A percentile compares a stretch with the other conserved stretches of the same genome.
Evolutionary conservation across 30 jellyfish, hydroid and myxozoan genomes (phyloP).

Genomic region (Catostylus mosaicus): DNA sequence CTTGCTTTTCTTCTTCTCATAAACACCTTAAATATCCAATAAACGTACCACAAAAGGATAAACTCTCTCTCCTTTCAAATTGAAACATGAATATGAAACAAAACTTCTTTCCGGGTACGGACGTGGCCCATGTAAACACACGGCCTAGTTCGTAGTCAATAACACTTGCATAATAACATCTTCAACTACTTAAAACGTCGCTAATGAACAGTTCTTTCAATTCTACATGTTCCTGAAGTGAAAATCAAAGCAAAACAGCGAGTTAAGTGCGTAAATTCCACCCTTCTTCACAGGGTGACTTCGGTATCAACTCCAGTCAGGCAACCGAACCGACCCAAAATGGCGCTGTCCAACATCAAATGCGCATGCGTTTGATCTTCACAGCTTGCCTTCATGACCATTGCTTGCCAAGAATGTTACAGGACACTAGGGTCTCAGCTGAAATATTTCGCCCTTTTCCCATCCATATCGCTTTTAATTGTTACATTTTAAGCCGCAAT

Average conservation of each 20-base stretch:
- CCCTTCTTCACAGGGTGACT: slow-evolving; percentile 43
- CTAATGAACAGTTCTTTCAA: neutral
- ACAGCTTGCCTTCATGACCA: slow-evolving; percentile 23
- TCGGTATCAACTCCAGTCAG: slow-evolving; percentile 30
- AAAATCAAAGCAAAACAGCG: neutral
- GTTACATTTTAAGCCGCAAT: too few relatives aligned
- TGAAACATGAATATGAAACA: slow-evolving; percentile 6
- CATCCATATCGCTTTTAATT: too few relatives aligned
- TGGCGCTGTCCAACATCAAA: slow-evolving; percentile 47
- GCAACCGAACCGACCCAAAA: slow-evolving; percentile 67
- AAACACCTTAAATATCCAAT: neutral
- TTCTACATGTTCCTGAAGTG: neutral
- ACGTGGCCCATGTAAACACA: slow-evolving; percentile 48
- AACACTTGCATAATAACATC: neutral
- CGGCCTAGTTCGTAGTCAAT: slow-evolving; percentile 21
- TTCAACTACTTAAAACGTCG: neutral
- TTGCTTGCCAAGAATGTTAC: too few relatives aligned
- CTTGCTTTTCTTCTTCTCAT: neutral
- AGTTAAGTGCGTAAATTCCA: neutral
- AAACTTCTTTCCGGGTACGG: slow-evolving; percentile 77
- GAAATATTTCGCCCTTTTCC: too few relatives aligned
- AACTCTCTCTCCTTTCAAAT: neutral
- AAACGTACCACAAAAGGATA: neutral
- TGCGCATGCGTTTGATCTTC: slow-evolving; percentile 66
- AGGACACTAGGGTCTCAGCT: too few relatives aligned